Percentiles rank a stretch among this genome's conserved stretches.
These are phyloP conservation scores for Aphidius ervi DNA, from an alignment of 1,140 invertebrate genomes.

Conservation along the genomic window DNA sequence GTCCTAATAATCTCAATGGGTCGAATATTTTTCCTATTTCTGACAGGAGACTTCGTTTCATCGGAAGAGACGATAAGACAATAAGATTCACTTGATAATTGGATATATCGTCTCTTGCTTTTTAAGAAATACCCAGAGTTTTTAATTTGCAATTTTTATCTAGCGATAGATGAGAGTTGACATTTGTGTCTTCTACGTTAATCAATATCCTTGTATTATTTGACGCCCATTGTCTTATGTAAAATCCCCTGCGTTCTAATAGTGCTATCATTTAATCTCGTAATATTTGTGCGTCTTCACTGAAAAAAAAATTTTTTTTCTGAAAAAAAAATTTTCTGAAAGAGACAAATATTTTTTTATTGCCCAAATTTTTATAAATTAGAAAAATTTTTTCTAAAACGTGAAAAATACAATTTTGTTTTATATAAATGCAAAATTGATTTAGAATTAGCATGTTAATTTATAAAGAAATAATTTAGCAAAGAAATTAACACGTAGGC, in stretches of 20 bases:
- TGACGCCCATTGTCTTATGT: slow-evolving; percentile 35
- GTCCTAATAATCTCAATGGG: slow-evolving; percentile 28
- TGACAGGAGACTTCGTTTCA: slow-evolving; percentile 18
- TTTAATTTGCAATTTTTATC: slow-evolving; percentile 27
- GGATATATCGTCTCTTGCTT: slow-evolving; percentile 25
- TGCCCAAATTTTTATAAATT: no score
- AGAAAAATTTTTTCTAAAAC: no score
- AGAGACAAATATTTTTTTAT: no score
- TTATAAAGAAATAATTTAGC: no score
- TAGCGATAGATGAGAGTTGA: slow-evolving; percentile 8
- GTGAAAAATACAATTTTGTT: no score
- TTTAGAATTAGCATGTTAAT: no score
- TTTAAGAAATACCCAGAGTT: slow-evolving; percentile 35
- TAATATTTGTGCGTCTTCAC: slow-evolving; percentile 31
- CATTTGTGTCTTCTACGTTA: slow-evolving; percentile 21
- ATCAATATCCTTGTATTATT: slow-evolving; percentile 31
- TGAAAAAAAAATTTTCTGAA: no score
- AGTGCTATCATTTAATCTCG: slow-evolving; percentile 28
- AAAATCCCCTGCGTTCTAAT: slow-evolving; percentile 30
- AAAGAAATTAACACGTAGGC: no score
- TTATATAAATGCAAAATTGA: no score
- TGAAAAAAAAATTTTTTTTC: no score
- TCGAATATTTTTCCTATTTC: slow-evolving; percentile 40
- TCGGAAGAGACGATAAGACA: background rate
- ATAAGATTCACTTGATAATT: background rate